phyloP scores from a whole-genome alignment of 2,888 invertebrate species.

The Laspeyria flexula region DNA sequence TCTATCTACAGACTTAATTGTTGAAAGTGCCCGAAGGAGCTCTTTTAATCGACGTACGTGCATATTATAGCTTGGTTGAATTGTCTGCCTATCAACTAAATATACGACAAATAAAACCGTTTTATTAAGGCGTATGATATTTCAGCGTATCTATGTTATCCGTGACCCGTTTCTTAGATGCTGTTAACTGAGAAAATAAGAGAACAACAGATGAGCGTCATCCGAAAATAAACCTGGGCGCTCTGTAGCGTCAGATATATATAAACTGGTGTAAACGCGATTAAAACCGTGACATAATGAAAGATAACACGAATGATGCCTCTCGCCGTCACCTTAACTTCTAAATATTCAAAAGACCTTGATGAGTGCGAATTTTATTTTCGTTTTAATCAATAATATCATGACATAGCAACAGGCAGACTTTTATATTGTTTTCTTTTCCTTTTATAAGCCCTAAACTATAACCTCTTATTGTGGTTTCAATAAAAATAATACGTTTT shows the following conservation, averaged over 20 bases:
- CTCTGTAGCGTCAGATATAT: slow-evolving; percentile 64
- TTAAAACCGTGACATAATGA: slow-evolving; percentile 64
- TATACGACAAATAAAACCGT: slow-evolving; percentile 30
- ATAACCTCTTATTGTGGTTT: too few relatives aligned
- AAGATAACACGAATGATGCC: slow-evolving; percentile 19
- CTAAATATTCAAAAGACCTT: slow-evolving; percentile 7
- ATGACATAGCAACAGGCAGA: not conserved
- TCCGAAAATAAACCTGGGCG: slow-evolving; percentile 70
- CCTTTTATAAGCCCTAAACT: too few relatives aligned
- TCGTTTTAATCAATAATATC: not conserved
- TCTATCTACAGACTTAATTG: slow-evolving; percentile 26
- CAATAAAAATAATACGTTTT: too few relatives aligned
- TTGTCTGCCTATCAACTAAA: slow-evolving; percentile 7
- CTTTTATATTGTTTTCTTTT: too few relatives aligned
- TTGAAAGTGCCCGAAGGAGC: slow-evolving; percentile 31
- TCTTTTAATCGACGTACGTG: slow-evolving; percentile 16
- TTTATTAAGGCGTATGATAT: slow-evolving; percentile 35
- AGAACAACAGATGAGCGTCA: slow-evolving; percentile 68
- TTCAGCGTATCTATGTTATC: slow-evolving; percentile 46
- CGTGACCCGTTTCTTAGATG: slow-evolving; percentile 63
- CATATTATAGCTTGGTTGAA: slow-evolving; percentile 2
- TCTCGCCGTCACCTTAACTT: slow-evolving; percentile 11
- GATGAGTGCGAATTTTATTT: slow-evolving; percentile 10
- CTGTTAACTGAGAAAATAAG: slow-evolving; percentile 63
- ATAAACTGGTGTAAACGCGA: slow-evolving; percentile 64